phyloP scores from a whole-genome alignment of 2,113 vertebrate genomes.

The Gambusia holbrooki region DNA sequence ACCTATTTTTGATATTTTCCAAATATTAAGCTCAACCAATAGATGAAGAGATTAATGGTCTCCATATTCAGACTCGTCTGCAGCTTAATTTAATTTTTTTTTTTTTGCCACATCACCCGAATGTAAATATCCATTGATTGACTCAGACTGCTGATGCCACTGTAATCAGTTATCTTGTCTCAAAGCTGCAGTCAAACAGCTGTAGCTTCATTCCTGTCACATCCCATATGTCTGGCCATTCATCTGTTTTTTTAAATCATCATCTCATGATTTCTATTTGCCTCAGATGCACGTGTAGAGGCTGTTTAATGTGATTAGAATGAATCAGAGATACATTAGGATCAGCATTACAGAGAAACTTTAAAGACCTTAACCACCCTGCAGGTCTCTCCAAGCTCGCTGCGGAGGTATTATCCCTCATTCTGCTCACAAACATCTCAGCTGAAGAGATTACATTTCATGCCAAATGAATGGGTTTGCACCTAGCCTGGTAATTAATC shows the following conservation, averaged over 20 bases:
- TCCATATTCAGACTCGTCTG: neutral
- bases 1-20: slow-evolving; percentile 18
- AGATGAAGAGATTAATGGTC: slow-evolving; percentile 2
- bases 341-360: slow-evolving; percentile 5
- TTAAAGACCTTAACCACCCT: slow-evolving; percentile 11
- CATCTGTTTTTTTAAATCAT: slow-evolving; percentile 49
- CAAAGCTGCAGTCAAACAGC: slow-evolving; percentile 12
- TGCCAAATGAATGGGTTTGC: slow-evolving; percentile 48
- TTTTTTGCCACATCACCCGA: slow-evolving; percentile 32
- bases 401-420: slow-evolving; percentile 36
- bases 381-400: slow-evolving; percentile 4
- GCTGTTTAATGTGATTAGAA: slow-evolving; percentile 23
- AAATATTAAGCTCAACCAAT: neutral
- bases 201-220: slow-evolving; percentile 45
- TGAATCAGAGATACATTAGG: slow-evolving; percentile 7
- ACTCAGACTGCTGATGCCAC: slow-evolving; percentile 23
- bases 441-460: slow-evolving; percentile 47
- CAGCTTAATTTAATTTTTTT: slow-evolving; percentile 30
- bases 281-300: neutral
- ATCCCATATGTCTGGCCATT: slow-evolving; percentile 48
- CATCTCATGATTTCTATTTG: slow-evolving; percentile 44
- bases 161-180: slow-evolving; percentile 47
- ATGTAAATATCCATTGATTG: slow-evolving; percentile 45
- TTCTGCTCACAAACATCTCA: slow-evolving; percentile 44
- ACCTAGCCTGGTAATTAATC: slow-evolving; percentile 62